Percentiles rank a stretch among this genome's conserved stretches.
Evolutionary conservation across 53 echinoderm and acorn worm genomes (phyloP).

Genomic region (Zoroaster sp.): DNA sequence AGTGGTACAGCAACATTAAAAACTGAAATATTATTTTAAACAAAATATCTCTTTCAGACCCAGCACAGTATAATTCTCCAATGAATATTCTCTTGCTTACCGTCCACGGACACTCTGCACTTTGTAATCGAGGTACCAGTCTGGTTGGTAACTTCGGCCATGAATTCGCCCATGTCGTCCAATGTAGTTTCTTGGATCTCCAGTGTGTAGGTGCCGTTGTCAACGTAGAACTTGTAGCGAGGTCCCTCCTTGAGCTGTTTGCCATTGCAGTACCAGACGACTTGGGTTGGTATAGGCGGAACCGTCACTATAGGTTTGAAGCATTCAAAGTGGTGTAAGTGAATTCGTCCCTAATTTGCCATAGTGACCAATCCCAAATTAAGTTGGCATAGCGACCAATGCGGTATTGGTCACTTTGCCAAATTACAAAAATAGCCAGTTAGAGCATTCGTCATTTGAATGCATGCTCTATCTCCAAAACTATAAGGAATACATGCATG

Average conservation of each 20-base stretch:
- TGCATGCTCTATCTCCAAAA: too few species aligned
- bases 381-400: too few species aligned
- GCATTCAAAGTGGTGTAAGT: background rate
- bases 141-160: conserved; percentile 79
- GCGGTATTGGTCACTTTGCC: too few species aligned
- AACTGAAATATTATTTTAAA: too few species aligned
- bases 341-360: too few species aligned
- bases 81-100: conserved; percentile 52
- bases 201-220: conserved; percentile 81
- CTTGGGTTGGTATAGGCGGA: conserved; percentile 82
- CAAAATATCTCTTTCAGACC: too few species aligned
- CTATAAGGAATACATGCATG: too few species aligned
- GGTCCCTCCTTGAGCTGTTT: conserved; percentile 68
- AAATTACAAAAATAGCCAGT: too few species aligned
- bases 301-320: conserved; percentile 61
- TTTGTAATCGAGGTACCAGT: conserved; percentile 78
- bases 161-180: conserved; percentile 76
- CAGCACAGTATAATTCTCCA: background rate
- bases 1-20: background rate
- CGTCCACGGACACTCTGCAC: conserved; percentile 83
- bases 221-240: conserved; percentile 78
- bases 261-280: conserved; percentile 82
- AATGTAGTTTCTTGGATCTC: conserved; percentile 88
- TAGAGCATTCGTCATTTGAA: too few species aligned
- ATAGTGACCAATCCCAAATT: too few species aligned